Conservation (phyloP, 2,797 vertebrate genomes). For the Onychomys arenicola region DNA sequence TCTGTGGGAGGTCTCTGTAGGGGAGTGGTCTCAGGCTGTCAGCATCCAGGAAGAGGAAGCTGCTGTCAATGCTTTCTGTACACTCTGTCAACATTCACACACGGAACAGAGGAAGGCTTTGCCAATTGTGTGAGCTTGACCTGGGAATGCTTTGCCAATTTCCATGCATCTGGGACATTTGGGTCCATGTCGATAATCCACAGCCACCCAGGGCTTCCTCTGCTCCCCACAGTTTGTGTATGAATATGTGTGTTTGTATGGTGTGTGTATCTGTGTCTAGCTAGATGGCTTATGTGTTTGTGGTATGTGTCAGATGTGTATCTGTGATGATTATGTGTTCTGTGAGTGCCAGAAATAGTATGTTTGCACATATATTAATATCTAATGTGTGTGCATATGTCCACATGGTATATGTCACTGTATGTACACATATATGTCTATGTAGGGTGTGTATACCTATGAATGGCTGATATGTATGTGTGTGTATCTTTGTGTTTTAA, state of each 20-base stretch:
- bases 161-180: not conserved
- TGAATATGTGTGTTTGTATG: not conserved
- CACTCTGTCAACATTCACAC: not conserved
- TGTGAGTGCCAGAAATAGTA: not conserved
- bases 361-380: not conserved
- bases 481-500: not conserved
- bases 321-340: not conserved
- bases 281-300: not conserved
- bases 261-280: not conserved
- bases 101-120: not conserved
- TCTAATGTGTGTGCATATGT: not conserved
- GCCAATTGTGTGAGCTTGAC: not conserved
- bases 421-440: not conserved
- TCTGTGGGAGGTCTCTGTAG: not conserved
- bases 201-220: not conserved
- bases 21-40: not conserved
- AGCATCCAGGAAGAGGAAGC: not conserved
- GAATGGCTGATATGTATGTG: not conserved
- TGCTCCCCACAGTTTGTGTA: not conserved
- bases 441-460: not conserved
- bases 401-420: not conserved
- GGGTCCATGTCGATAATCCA: not conserved
- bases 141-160: not conserved
- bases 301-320: not conserved
- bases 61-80: not conserved